These are phyloP conservation scores for Vanessa tameamea DNA, from an alignment of 1,140 invertebrate species.

Conservation along the genomic window DNA sequence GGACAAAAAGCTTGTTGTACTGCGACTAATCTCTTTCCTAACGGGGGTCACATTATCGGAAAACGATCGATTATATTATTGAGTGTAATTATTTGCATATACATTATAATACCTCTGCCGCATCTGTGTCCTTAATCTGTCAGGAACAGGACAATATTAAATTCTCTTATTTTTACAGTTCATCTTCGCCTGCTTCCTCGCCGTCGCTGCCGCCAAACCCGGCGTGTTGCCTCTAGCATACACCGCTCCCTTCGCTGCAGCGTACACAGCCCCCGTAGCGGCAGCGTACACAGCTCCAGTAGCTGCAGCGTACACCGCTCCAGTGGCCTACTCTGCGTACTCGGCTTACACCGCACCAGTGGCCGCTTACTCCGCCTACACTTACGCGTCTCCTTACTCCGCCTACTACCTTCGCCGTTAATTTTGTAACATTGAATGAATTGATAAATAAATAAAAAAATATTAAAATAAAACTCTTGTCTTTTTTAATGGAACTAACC, in stretches of 20 bases:
- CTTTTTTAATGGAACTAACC: no score
- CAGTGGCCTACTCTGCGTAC: conserved; percentile 54
- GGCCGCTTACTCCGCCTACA: conserved; percentile 42
- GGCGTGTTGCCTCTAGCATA: conserved; percentile 36
- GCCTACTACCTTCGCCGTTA: conserved; percentile 41
- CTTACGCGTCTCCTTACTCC: conserved; percentile 46
- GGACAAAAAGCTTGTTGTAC: no score
- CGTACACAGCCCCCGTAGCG: conserved; percentile 51
- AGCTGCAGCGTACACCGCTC: conserved; percentile 67
- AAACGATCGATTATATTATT: no score
- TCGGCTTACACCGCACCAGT: conserved; percentile 56
- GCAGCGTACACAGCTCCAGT: conserved; percentile 64
- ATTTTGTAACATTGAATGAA: neutral
- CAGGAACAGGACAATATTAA: neutral
- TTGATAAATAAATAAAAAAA: neutral
- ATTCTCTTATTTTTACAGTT: conserved; percentile 59
- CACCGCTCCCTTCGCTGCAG: conserved; percentile 49
- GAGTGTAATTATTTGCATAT: no score
- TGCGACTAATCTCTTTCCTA: no score
- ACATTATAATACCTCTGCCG: no score
- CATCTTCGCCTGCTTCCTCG: conserved; percentile 62
- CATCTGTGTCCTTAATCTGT: no score
- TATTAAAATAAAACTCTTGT: neutral
- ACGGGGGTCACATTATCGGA: no score
- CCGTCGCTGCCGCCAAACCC: conserved; percentile 50